Evolutionary conservation across 2,797 vertebrate species (phyloP).

Genomic region (Sternarchorhynchus goeldii): DNA sequence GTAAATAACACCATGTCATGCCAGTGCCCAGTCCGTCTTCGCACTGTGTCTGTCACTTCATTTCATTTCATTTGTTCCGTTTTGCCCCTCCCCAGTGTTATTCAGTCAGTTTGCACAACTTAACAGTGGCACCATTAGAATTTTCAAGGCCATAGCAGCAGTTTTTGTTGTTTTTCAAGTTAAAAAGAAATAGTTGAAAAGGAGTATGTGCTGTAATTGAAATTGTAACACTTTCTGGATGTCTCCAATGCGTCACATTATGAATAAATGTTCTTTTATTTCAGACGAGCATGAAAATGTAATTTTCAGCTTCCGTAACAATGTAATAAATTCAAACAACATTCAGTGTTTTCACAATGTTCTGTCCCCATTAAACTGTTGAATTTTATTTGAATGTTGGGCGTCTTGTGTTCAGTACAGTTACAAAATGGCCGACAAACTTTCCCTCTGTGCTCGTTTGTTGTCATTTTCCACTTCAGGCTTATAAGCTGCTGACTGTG

Average conservation of each 20-base stretch:
- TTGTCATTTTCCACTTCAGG: not conserved
- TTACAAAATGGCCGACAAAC: not conserved
- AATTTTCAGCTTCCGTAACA: slow-evolving; percentile 70
- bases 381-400: slow-evolving; percentile 39
- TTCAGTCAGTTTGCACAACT: slow-evolving; percentile 34
- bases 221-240: slow-evolving; percentile 54
- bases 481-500: not conserved
- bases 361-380: slow-evolving; percentile 79
- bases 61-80: slow-evolving; percentile 51
- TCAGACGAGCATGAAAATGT: slow-evolving; percentile 70
- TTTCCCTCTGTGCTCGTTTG: not conserved
- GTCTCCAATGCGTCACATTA: slow-evolving; percentile 68
- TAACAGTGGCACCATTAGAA: not conserved
- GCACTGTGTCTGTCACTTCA: slow-evolving; percentile 3
- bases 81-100: slow-evolving; percentile 60
- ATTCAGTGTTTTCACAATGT: slow-evolving; percentile 73
- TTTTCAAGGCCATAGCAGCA: not conserved
- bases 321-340: slow-evolving; percentile 70
- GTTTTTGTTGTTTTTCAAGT: not conserved
- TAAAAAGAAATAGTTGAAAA: not conserved
- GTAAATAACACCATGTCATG: slow-evolving; percentile 44
- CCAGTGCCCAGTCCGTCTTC: slow-evolving; percentile 41
- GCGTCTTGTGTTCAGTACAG: slow-evolving; percentile 1
- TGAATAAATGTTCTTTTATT: slow-evolving; percentile 53
- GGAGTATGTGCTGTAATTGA: slow-evolving; percentile 59